Evolutionary conservation across 1,140 invertebrate genomes (phyloP).

Genomic region (Holotrichia oblita): DNA sequence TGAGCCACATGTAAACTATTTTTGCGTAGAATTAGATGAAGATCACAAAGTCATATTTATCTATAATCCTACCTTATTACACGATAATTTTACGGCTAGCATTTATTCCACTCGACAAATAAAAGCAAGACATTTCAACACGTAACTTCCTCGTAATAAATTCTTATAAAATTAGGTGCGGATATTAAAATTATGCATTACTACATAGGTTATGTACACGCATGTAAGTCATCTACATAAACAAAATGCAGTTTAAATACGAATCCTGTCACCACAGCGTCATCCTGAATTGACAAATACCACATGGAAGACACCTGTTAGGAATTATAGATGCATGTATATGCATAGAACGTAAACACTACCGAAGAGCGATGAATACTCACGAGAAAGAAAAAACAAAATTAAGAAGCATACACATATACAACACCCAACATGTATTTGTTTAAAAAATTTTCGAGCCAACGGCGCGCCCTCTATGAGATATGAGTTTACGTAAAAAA

Average conservation of each 20-base stretch:
- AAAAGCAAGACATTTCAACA: too few species aligned
- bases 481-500: slow-evolving; percentile 21
- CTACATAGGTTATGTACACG: background rate
- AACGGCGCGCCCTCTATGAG: background rate
- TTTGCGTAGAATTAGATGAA: too few species aligned
- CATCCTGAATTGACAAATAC: background rate
- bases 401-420: background rate
- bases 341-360: background rate
- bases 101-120: too few species aligned
- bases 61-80: too few species aligned
- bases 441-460: slow-evolving; percentile 1
- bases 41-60: too few species aligned
- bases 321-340: background rate
- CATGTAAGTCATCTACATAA: background rate
- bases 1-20: too few species aligned
- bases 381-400: background rate
- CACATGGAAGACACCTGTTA: background rate
- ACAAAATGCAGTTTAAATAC: background rate
- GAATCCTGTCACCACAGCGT: slow-evolving; percentile 10
- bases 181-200: background rate
- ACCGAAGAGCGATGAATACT: background rate
- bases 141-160: background rate
- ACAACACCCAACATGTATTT: slow-evolving; percentile 4
- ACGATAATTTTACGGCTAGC: too few species aligned
- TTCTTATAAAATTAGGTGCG: background rate